Base-by-base conservation (phyloP, 64 coral and sea anemone genomes). In the Stichodactyla helianthus region DNA sequence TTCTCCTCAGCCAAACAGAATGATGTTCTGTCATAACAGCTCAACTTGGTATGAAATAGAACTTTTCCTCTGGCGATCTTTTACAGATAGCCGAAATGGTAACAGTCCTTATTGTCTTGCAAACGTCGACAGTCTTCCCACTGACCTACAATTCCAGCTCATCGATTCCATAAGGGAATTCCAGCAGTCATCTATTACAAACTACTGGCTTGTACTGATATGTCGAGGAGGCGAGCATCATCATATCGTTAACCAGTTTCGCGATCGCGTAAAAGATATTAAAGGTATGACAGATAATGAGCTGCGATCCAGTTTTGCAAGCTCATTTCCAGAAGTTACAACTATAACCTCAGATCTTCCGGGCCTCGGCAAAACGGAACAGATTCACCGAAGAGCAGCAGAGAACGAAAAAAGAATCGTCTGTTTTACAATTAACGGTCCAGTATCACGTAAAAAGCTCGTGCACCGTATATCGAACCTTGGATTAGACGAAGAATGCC, bases 141-240 rank as follows among this genome's bases (percentile, higher is more conserved):
- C 92, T 60, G 95, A 94, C 50, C 83, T 98, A 20, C 95, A 98
- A 63, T 94, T 98, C 71, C 82, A 91, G 19, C 79, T 98, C 25
- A 92, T 98, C 17, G 70, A 89, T 67, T 88, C 85, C 18, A 98
- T 98, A 14, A 94, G 78, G 79, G 60, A 88, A 54, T 52, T 88
- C 13, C 77, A 82, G 25, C 23, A 31, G 22, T 51, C 55, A 52
- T 14, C 78, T 6, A 9, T 10, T 7, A 20, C 63, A 27, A 71
- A 71, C 23, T 98, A 91, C 22, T 85, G 82, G 35, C 84, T 98
- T 10, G 70, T 88, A 20, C 71, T 98, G 50, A 85, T 98, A 89
- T 98, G 95, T 59, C 82, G 95, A 28, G 95, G 95, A 17, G 95
- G 95, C 23, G 61, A 68, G n/a, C 92, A 98, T 74, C 89, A 98